Conservation (phyloP, 2,888 invertebrate species). For the Hypercompe scribonia region DNA sequence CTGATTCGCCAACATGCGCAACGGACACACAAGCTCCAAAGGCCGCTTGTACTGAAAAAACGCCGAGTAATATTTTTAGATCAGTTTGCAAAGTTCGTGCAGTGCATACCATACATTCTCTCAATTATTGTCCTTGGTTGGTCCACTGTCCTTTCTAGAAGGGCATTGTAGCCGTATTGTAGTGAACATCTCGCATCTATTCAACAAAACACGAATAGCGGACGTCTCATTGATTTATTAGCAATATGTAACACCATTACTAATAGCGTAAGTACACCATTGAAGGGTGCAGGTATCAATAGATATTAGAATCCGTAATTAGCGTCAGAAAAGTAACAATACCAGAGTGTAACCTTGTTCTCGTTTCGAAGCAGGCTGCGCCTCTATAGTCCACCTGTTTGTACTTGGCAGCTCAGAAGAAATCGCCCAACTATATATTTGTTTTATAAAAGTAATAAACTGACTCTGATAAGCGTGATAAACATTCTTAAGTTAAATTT, state of each 20-base stretch:
- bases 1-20: slow-evolving; percentile 59
- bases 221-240: slow-evolving; percentile 32
- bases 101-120: slow-evolving; percentile 62
- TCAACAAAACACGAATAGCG: slow-evolving; percentile 41
- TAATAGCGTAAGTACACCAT: slow-evolving; percentile 35
- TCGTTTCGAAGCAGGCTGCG: slow-evolving; percentile 63
- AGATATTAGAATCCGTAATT: slow-evolving; percentile 72
- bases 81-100: slow-evolving; percentile 62
- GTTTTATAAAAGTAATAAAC: slow-evolving; percentile 53
- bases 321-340: slow-evolving; percentile 73
- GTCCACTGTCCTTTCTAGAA: slow-evolving; percentile 70
- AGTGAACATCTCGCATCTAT: slow-evolving; percentile 47
- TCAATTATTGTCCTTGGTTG: slow-evolving; percentile 72
- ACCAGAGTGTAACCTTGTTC: slow-evolving; percentile 76
- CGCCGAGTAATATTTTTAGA: slow-evolving; percentile 55
- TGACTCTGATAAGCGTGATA: slow-evolving; percentile 38
- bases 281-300: slow-evolving; percentile 44
- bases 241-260: slow-evolving; percentile 17
- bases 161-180: slow-evolving; percentile 55
- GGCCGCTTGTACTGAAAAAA: slow-evolving; percentile 60
- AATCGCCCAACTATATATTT: slow-evolving; percentile 49
- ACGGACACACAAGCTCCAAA: slow-evolving; percentile 51
- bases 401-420: slow-evolving; percentile 55
- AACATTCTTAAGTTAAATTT: slow-evolving; percentile 1
- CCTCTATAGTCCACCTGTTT: slow-evolving; percentile 69